Evolutionary conservation across 2,113 vertebrate genomes (phyloP).

Genomic region (Brienomyrus brachyistius): DNA sequence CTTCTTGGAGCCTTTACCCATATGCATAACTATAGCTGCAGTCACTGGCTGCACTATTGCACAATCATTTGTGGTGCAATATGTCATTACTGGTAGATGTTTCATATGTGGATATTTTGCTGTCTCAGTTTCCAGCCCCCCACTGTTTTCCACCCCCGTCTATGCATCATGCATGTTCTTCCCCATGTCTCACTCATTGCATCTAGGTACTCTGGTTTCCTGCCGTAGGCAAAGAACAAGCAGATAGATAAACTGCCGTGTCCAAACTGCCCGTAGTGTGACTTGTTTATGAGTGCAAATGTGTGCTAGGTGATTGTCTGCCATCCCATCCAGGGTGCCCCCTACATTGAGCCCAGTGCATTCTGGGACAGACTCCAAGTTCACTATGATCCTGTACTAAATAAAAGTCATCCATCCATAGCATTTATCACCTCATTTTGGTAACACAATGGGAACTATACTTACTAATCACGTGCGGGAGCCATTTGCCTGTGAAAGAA

Average conservation of each 20-base stretch:
- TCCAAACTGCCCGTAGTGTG: background rate
- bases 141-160: too few relatives aligned
- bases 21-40: background rate
- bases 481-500: background rate
- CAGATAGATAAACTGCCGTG: background rate
- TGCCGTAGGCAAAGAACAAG: too few relatives aligned
- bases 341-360: background rate
- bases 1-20: background rate
- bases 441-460: background rate
- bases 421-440: background rate
- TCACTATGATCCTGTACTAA: background rate
- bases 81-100: background rate
- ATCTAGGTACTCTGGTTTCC: background rate
- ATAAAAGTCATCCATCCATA: background rate
- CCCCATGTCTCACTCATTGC: background rate
- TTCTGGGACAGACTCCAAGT: background rate
- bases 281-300: background rate
- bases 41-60: background rate
- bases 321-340: background rate
- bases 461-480: background rate
- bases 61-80: background rate
- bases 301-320: background rate
- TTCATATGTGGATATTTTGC: background rate
- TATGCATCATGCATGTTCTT: background rate
- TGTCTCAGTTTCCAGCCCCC: background rate